These are phyloP conservation scores for Rhizoglyphus robini DNA, from an alignment of 1,140 invertebrate species.

Conservation along the genomic window DNA sequence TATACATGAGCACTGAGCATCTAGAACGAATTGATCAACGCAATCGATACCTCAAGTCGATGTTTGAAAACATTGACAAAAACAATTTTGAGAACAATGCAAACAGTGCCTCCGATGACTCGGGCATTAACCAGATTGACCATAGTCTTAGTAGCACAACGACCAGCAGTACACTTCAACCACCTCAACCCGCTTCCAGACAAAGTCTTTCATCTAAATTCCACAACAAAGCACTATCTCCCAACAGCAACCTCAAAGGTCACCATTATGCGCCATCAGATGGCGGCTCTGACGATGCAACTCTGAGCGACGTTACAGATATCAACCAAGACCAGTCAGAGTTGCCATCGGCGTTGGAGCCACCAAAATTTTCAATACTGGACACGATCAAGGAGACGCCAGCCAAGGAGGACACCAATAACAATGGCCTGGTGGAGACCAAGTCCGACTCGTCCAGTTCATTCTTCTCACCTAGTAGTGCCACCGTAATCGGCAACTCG, in stretches of 20 bases:
- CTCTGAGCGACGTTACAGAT: constrained; percentile 2
- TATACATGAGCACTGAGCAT: constrained; percentile 50
- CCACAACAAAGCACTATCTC: neutral
- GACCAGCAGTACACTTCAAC: neutral
- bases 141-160: constrained; percentile 9
- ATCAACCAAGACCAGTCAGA: neutral
- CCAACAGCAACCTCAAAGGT: neutral
- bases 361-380: constrained; percentile 1
- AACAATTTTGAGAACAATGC: constrained; percentile 7
- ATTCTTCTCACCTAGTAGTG: neutral
- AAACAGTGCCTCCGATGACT: neutral
- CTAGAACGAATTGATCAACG: constrained; percentile 47
- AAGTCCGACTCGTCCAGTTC: neutral
- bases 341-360: neutral
- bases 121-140: constrained; percentile 12
- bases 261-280: neutral
- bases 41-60: constrained; percentile 59
- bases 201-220: constrained; percentile 15
- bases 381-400: constrained; percentile 11
- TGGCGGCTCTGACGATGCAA: constrained; percentile 1
- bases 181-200: neutral
- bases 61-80: constrained; percentile 54
- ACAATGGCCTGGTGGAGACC: neutral
- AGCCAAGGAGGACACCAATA: neutral
- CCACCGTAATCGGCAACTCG: too few species aligned